Percentiles rank a stretch among this genome's conserved stretches.
These are phyloP conservation scores for Cephalotes varians DNA, from an alignment of 2,888 invertebrate genomes.

Conservation along the genomic window DNA sequence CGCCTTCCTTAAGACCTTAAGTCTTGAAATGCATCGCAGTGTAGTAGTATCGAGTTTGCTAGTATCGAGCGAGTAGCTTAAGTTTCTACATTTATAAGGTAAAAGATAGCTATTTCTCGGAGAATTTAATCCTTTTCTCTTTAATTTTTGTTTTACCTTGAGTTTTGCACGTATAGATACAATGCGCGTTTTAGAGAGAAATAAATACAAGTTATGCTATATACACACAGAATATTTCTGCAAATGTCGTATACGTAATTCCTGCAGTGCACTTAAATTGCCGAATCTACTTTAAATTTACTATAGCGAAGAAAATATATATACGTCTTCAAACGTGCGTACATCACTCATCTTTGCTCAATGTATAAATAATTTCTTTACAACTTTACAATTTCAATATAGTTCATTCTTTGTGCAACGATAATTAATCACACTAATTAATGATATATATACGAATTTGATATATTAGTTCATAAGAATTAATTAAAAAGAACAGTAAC, in stretches of 20 bases:
- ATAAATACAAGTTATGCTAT: background rate
- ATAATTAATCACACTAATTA: constrained; percentile 11
- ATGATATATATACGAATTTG: too few species aligned
- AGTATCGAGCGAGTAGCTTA: background rate
- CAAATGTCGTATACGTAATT: background rate
- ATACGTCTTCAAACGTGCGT: background rate
- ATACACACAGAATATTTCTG: background rate
- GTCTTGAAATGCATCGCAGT: background rate
- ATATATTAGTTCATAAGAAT: background rate
- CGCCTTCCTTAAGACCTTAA: constrained; percentile 13
- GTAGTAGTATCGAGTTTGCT: background rate
- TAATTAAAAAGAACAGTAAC: background rate
- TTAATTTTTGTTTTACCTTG: background rate
- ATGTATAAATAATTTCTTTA: background rate
- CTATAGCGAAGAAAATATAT: background rate
- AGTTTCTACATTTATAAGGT: background rate
- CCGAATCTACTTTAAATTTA: background rate
- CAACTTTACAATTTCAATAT: background rate
- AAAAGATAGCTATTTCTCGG: background rate
- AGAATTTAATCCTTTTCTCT: background rate
- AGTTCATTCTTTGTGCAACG: background rate
- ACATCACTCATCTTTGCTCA: background rate
- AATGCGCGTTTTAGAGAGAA: background rate
- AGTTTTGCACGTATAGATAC: background rate
- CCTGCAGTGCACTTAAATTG: background rate